Conservation (phyloP, 2,888 invertebrate genomes). For the Acheta domesticus region DNA sequence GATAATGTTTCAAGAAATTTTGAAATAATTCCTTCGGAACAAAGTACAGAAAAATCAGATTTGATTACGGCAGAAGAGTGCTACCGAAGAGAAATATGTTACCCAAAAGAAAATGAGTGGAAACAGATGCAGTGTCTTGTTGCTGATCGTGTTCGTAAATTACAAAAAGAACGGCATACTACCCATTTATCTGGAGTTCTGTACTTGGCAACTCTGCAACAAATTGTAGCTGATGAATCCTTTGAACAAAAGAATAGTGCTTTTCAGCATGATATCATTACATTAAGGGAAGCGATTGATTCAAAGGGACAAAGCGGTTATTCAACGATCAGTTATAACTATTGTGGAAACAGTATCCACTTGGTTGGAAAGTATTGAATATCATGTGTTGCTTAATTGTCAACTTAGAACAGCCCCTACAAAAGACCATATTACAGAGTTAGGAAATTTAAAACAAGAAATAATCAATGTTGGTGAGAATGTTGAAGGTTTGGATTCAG, state of each 20-base stretch:
- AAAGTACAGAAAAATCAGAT: background rate
- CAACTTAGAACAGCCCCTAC: slow-evolving; percentile 57
- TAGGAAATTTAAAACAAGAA: slow-evolving; percentile 56
- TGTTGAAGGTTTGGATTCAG: slow-evolving; percentile 55
- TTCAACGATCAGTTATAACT: slow-evolving; percentile 68
- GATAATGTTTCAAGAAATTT: no score
- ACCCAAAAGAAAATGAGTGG: slow-evolving; percentile 43
- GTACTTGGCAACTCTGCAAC: slow-evolving; percentile 59
- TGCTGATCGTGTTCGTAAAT: slow-evolving; percentile 54
- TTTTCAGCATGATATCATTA: slow-evolving; percentile 59
- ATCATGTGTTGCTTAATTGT: slow-evolving; percentile 64
- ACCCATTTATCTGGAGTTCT: slow-evolving; percentile 60
- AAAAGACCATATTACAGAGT: slow-evolving; percentile 30
- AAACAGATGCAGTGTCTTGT: slow-evolving; percentile 55
- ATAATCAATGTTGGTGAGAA: slow-evolving; percentile 61
- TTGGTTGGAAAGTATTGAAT: slow-evolving; percentile 82
- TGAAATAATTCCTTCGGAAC: background rate
- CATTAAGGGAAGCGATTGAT: slow-evolving; percentile 58
- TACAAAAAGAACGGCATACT: slow-evolving; percentile 54
- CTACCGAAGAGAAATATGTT: background rate
- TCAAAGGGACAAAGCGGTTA: slow-evolving; percentile 54
- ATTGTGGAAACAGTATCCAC: slow-evolving; percentile 77
- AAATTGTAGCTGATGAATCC: slow-evolving; percentile 54
- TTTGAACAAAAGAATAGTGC: slow-evolving; percentile 56
- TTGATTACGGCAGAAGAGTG: background rate